Conservation (phyloP, 2,888 invertebrate species). For the Apamea monoglypha region DNA sequence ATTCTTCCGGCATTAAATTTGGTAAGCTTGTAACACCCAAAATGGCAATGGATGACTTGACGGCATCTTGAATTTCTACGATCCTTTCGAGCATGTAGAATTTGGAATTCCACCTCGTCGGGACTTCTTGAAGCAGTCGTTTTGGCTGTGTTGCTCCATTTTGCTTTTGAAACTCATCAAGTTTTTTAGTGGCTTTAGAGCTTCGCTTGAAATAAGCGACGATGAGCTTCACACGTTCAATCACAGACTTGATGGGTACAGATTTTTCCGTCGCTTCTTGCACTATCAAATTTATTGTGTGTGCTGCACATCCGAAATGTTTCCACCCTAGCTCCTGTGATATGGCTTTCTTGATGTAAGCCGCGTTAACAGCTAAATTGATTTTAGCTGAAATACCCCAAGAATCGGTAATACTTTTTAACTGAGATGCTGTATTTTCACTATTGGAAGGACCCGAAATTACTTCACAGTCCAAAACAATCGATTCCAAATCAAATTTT, state of each 20-base stretch:
- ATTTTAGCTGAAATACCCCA: slow-evolving; percentile 12
- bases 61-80: slow-evolving; percentile 39
- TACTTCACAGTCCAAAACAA: no score
- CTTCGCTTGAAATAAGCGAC: slow-evolving; percentile 48
- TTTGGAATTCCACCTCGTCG: slow-evolving; percentile 53
- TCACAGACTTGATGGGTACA: slow-evolving; percentile 16
- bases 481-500: no score
- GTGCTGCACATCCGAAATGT: slow-evolving; percentile 58
- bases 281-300: slow-evolving; percentile 57
- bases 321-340: slow-evolving; percentile 39
- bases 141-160: slow-evolving; percentile 41
- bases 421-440: no score
- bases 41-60: slow-evolving; percentile 28
- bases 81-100: slow-evolving; percentile 53
- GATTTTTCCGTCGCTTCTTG: slow-evolving; percentile 43
- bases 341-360: slow-evolving; percentile 49
- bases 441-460: no score
- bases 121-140: slow-evolving; percentile 40
- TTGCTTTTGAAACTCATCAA: slow-evolving; percentile 43
- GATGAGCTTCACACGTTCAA: slow-evolving; percentile 36
- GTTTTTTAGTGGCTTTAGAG: slow-evolving; percentile 38
- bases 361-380: slow-evolving; percentile 39
- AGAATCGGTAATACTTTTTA: no score
- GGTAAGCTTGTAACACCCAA: slow-evolving; percentile 46
- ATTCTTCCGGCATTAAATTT: slow-evolving; percentile 50